These are phyloP conservation scores for Neoarius graeffei DNA, from an alignment of 2,113 vertebrate species.

Conservation along the genomic window DNA sequence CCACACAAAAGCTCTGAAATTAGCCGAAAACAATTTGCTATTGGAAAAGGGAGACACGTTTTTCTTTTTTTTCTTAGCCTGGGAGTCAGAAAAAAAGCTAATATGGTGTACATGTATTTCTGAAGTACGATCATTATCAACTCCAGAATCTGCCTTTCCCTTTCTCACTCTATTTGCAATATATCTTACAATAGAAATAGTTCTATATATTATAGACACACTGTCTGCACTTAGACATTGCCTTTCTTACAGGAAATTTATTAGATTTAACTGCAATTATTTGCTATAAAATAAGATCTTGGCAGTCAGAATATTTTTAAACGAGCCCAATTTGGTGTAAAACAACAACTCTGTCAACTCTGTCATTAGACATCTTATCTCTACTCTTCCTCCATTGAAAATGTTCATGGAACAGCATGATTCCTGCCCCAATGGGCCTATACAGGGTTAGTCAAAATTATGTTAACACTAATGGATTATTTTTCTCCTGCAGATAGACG, in stretches of 20 bases:
- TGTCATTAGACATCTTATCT: not conserved
- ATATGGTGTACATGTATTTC: not conserved
- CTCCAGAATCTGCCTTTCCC: not conserved
- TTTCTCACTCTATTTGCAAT: not conserved
- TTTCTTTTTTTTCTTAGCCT: not conserved
- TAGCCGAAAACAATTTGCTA: not conserved
- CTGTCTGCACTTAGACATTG: not conserved
- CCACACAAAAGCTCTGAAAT: not conserved
- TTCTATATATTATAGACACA: not conserved
- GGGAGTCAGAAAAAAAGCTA: not conserved
- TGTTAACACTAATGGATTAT: no score
- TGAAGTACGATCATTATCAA: not conserved
- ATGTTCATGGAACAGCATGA: not conserved
- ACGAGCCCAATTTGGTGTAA: not conserved
- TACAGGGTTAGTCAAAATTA: no score
- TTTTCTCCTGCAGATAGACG: no score
- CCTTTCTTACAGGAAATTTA: not conserved
- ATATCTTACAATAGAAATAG: not conserved
- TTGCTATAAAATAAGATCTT: not conserved
- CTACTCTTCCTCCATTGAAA: not conserved
- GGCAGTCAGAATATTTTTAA: not conserved
- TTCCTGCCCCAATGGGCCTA: not conserved
- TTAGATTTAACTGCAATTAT: not conserved
- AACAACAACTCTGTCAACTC: no score
- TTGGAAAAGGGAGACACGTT: not conserved